phyloP scores from a whole-genome alignment of 1,140 invertebrate species.

The Aphaenogaster rudis region DNA sequence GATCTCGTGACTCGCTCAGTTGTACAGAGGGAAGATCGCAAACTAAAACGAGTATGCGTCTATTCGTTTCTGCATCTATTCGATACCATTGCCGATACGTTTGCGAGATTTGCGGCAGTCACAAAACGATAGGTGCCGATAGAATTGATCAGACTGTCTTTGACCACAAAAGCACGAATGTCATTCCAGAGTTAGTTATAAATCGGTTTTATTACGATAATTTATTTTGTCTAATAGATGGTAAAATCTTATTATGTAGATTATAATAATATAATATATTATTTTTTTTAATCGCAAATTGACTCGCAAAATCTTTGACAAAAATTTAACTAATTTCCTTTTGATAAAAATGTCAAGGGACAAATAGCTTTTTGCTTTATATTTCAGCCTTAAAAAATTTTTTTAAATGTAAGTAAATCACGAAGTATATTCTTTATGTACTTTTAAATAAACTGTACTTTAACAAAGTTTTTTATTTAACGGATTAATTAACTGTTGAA shows the following conservation, averaged over 20 bases:
- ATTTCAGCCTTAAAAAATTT: background rate
- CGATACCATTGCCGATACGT: background rate
- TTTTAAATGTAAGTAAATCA: background rate
- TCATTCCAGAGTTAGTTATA: background rate
- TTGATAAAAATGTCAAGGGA: background rate
- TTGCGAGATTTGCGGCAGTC: conserved; percentile 16
- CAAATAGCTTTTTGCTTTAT: background rate
- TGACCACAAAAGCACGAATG: background rate
- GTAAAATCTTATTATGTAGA: too few species aligned
- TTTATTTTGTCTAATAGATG: background rate
- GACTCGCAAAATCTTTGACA: background rate
- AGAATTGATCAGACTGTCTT: background rate
- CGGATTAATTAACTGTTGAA: background rate
- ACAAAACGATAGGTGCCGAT: background rate
- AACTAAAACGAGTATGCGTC: background rate
- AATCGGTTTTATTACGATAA: background rate
- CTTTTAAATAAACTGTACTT: background rate
- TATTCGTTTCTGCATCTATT: background rate
- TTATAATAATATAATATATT: too few species aligned
- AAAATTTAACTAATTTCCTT: conserved; percentile 11
- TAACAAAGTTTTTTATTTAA: background rate
- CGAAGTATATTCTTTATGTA: background rate
- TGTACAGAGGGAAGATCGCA: background rate
- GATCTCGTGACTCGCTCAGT: conserved; percentile 42
- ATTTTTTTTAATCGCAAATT: background rate